Evolutionary conservation across 2,113 vertebrate genomes (phyloP), one percentile per base, ranked within the genome.

Genomic region (Phrynosoma blainvillii): DNA sequence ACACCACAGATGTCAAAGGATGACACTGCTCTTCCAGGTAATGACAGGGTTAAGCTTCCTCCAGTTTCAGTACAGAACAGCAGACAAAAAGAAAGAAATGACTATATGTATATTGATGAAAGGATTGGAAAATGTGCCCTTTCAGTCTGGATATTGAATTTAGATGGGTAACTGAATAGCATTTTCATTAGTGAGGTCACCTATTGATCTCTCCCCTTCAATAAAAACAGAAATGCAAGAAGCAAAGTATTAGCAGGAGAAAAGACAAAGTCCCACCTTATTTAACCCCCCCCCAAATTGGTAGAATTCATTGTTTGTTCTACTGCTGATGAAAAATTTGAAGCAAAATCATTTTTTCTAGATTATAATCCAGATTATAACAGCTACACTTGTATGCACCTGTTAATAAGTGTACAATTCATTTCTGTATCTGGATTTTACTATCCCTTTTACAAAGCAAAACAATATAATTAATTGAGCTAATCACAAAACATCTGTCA

Each of bases 101-200:
- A 36, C 74, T 83, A 47, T 70, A 54, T n/a, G 23, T 78, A 32
- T 32, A 83, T 88, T 88, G 87, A 88, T 84, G 74, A 88, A 77
- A 84, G 81, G 71, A 68, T 54, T 30, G 59, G 74, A 56, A 62
- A 77, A 83, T 56, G 73, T 16, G 81, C 73, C 87, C 87, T 78
- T 84, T 88, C 87, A 84, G 20, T 84, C 82, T 79, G 82, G 36
- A 74, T 84, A 74, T 89, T 79, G 82, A 84, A 79, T 36, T 73
- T 68, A 47, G 68, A 65, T 89, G 77, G 66, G 66, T 62, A 89
- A 89, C 82, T 79, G 82, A 89, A 84, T 79, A 84, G 73, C 82
- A 62, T 84, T 89, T 88, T 89, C 87, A 84, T 84, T 89, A 89
- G 82, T 32, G 42, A 84, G 87, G 87, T 84, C 75, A 84, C 68